Base-by-base conservation (phyloP, 1,140 invertebrate species). In the Bombus balteatus region DNA sequence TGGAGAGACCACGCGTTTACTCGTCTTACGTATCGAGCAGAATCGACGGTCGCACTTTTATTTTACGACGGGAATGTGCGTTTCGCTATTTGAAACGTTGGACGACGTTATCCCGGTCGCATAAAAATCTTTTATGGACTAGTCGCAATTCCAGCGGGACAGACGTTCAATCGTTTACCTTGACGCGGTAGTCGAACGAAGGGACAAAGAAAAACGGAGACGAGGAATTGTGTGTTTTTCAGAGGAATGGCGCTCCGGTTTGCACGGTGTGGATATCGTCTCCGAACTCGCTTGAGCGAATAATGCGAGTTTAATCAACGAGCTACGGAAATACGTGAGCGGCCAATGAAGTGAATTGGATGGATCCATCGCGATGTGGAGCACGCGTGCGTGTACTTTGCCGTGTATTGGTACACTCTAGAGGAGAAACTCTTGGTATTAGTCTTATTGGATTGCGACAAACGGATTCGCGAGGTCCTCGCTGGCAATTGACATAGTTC, bases 301-400 rank as follows among this genome's bases (percentile, higher is more conserved):
- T 92, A 92, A 92, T 90, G 47, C 87, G 82, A 87, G 87, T 88
- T 92, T 92, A 92, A 92, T 92, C 92, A 92, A 71, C 83, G 66
- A 88, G 81, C 76, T 73, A 81, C 77, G 88, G 82, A 88, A 88
- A 83, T 79, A 84, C 84, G 74, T 41, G 68, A 85, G 71, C 83
- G 68, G n/a, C 83, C 73, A 77, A 87, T 86, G 90, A 88, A 87
- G 83, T 82, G 80, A 81, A 86, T 87, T 79, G 85, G 74, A 86
- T 62, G 75, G 76, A 75, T 86, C 75, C 83, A 87, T 85, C 68
- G 83, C 22, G 57, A 80, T 72, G 71, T 83, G 72, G 85, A 82
- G 81, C 57, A 77, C 39, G 73, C 43, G 85, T 65, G 53, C 73
- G 28, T 47, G 62, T 62, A 32, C 12, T 10, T 59, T 32, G 37